Evolutionary conservation across 2,888 invertebrate genomes (phyloP), one percentile per base, ranked within the genome.

Genomic region (Papilio elwesi): DNA sequence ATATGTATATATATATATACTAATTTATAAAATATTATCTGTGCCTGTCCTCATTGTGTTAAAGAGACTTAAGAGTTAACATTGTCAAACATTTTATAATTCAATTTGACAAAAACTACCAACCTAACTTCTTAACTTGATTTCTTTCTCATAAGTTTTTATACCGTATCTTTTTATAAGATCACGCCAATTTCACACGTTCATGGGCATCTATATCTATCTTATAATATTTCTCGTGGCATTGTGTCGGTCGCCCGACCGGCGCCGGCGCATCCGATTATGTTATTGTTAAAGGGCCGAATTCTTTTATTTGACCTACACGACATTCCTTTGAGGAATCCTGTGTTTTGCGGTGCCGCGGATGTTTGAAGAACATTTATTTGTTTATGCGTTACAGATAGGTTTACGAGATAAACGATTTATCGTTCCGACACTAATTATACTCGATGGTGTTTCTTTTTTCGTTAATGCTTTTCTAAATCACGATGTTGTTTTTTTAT

Each of bases 301-400:
- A 88, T 91, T 90, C 91, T 89, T 92, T 91, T 92, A 91, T 91
- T 90, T 90, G 89, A 91, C 87, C 89, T 87, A 89, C 85, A 87
- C 86, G 88, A 87, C 87, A 87, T 88, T 88, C 88, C 79, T 84
- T 78, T 78, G 77, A 78, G 82, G 83, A 83, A 84, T 85, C 82
- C 80, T 81, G 80, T 88, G 88, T 88, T 90, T 89, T 87, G 90
- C 90, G 86, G 85, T 81, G 77, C 80, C 81, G 80, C 81, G 83
- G 80, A 82, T 84, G 82, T 86, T 85, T 83, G 78, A 81, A 52
- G 78, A 81, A 78, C 79, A 77, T 80, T 78, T 78, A 80, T 82
- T 82, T 84, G 80, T 87, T 83, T 81, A 78, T 78, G 80, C 80
- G 82, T 79, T 80, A 74, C 75, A 80, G 83, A 83, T 82, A 72